phyloP scores from a whole-genome alignment of 2,888 invertebrate species.

The Cetonia aurata region DNA sequence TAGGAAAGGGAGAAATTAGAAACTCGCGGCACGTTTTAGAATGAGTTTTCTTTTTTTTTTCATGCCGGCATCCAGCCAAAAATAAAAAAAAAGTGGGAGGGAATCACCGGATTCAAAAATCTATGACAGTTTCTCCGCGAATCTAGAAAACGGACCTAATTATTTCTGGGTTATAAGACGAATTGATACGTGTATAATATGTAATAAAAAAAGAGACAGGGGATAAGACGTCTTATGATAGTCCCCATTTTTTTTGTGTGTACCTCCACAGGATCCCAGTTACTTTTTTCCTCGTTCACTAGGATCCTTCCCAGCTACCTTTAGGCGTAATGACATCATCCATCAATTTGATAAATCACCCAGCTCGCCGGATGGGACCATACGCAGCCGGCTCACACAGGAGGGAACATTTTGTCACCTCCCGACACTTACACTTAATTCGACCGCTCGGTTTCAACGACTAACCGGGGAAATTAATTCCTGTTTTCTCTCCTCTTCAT shows the following conservation, averaged over 20 bases:
- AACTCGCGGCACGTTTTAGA: slow-evolving; percentile 14
- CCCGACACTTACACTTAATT: slow-evolving; percentile 38
- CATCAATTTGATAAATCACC: slow-evolving; percentile 46
- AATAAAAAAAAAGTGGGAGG: neutral
- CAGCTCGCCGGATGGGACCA: slow-evolving; percentile 37
- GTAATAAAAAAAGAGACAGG: too few species aligned
- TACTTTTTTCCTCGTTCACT: slow-evolving; percentile 21
- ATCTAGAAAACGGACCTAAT: too few species aligned
- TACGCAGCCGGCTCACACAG: slow-evolving; percentile 26
- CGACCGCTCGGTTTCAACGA: slow-evolving; percentile 33
- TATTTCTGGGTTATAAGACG: too few species aligned
- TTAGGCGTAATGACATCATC: slow-evolving; percentile 42
- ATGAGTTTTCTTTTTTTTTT: neutral
- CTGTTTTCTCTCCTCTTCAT: slow-evolving; percentile 18
- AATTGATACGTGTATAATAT: too few species aligned
- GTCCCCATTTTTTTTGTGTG: neutral
- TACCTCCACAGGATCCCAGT: neutral
- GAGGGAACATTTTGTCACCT: slow-evolving; percentile 42
- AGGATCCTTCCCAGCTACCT: slow-evolving; percentile 31
- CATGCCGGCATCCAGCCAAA: neutral
- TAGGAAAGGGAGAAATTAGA: slow-evolving; percentile 12
- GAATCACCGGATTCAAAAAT: neutral
- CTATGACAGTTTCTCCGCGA: too few species aligned
- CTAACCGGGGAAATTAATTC: slow-evolving; percentile 33
- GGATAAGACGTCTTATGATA: too few species aligned